A percentile compares a stretch with the other conserved stretches of the same genome.
Evolutionary conservation across 2,113 vertebrate species (phyloP).

Genomic region (Budorcas taxicolor): DNA sequence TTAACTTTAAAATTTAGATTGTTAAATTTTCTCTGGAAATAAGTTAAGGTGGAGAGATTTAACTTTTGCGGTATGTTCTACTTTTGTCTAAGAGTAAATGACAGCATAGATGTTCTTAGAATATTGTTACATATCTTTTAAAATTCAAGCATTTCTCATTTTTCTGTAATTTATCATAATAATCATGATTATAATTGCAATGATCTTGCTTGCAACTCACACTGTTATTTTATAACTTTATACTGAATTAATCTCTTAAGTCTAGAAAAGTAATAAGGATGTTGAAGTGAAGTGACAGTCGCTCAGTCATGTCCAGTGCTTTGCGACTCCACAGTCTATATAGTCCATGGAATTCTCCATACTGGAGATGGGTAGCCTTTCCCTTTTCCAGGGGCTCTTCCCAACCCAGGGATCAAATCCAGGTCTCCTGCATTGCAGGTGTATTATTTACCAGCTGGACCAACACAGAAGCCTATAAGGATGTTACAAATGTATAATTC

Average conservation of each 20-base stretch:
- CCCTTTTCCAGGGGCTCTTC: neutral
- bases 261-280: neutral
- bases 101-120: neutral
- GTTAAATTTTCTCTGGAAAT: neutral
- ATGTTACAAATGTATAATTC: neutral
- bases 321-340: neutral
- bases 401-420: neutral
- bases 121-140: neutral
- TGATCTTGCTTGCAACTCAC: neutral
- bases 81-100: neutral
- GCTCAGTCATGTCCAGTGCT: fast-evolving
- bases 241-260: neutral
- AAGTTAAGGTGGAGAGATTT: neutral
- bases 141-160: neutral
- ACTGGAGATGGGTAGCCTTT: neutral
- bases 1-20: neutral
- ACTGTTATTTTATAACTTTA: neutral
- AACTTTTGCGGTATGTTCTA: neutral
- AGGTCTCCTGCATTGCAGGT: neutral
- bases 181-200: neutral
- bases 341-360: neutral
- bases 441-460: neutral
- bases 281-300: neutral
- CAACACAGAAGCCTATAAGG: neutral
- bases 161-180: neutral